These are phyloP conservation scores for Laspeyria flexula DNA, from an alignment of 2,888 invertebrate species.

Conservation along the genomic window DNA sequence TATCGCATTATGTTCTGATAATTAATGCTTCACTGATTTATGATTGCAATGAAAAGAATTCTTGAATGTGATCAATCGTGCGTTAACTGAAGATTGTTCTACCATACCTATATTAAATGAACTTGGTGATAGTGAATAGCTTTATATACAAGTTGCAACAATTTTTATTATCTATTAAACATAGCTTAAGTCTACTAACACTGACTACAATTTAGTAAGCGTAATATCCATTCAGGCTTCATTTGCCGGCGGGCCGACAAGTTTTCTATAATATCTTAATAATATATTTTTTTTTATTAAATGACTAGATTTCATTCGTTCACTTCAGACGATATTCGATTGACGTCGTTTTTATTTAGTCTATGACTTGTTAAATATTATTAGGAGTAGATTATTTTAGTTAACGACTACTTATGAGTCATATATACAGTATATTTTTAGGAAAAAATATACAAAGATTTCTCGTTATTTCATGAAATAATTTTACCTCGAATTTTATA, in stretches of 20 bases:
- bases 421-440: neutral
- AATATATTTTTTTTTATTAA: constrained; percentile 35
- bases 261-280: constrained; percentile 41
- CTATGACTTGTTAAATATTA: constrained; percentile 16
- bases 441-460: neutral
- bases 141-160: neutral
- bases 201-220: constrained; percentile 71
- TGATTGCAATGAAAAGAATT: neutral
- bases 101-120: neutral
- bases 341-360: constrained; percentile 47
- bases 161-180: neutral
- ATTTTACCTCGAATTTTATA: neutral
- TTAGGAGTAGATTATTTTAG: constrained; percentile 9
- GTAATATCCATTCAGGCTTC: constrained; percentile 75
- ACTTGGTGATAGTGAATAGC: neutral
- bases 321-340: constrained; percentile 55
- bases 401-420: neutral
- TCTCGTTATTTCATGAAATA: neutral
- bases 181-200: constrained; percentile 36
- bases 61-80: neutral
- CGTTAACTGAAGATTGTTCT: neutral
- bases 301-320: constrained; percentile 65
- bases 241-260: constrained; percentile 48
- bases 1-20: too few relatives aligned
- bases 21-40: neutral